phyloP scores from a whole-genome alignment of 2,888 invertebrate genomes.

The Drosophila antonietae region DNA sequence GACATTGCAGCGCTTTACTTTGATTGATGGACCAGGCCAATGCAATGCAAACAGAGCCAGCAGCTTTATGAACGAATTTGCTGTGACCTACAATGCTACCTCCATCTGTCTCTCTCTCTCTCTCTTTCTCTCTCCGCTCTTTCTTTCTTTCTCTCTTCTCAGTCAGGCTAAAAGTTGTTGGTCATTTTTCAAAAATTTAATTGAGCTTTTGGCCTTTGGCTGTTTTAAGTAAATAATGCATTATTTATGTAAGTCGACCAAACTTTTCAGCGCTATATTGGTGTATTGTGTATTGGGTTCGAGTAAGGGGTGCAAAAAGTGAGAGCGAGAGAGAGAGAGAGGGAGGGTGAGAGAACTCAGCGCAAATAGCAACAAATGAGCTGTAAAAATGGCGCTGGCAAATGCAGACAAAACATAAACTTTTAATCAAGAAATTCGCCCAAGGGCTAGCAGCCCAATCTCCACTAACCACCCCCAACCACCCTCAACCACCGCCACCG shows the following conservation, averaged over 20 bases:
- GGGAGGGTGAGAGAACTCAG: background rate
- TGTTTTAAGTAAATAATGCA: conserved; percentile 70
- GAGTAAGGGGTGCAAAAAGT: background rate
- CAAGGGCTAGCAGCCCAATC: conserved; percentile 31
- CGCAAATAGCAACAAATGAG: conserved; percentile 70
- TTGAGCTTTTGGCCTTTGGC: conserved; percentile 67
- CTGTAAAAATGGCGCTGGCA: conserved; percentile 61
- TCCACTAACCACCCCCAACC: conserved; percentile 37
- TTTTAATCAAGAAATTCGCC: conserved; percentile 67
- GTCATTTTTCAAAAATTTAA: conserved; percentile 74
- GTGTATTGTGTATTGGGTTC: background rate
- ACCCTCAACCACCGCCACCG: background rate
- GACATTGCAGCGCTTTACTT: conserved; percentile 43
- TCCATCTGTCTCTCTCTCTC: background rate
- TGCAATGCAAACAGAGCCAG: conserved; percentile 36
- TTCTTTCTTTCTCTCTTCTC: too few relatives aligned
- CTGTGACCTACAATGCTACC: background rate
- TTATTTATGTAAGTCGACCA: conserved; percentile 64
- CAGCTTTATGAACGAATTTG: conserved; percentile 2
- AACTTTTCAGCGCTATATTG: conserved; percentile 25
- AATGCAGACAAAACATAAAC: conserved; percentile 57
- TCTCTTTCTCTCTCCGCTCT: background rate
- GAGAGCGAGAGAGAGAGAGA: background rate
- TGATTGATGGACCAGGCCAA: conserved; percentile 67
- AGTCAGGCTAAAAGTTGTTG: conserved; percentile 23